Conservation (phyloP, 1,140 invertebrate species). For the Camponotus vicinus region DNA sequence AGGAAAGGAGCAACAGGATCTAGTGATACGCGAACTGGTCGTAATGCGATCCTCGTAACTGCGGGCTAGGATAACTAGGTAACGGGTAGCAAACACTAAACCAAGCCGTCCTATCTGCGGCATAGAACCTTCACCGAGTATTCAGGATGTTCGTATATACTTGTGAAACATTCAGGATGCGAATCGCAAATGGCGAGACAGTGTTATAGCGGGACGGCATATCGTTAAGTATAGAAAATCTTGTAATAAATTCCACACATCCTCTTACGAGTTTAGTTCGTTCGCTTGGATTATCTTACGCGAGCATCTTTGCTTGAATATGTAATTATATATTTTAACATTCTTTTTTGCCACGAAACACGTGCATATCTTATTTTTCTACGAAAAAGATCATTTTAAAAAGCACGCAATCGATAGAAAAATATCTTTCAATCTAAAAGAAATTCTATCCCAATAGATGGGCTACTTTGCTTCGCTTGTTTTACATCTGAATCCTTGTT, state of each 20-base stretch:
- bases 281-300: conserved; percentile 6
- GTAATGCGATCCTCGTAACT: conserved; percentile 82
- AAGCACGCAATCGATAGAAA: neutral
- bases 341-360: neutral
- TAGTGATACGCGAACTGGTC: conserved; percentile 77
- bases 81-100: conserved; percentile 83
- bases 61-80: conserved; percentile 82
- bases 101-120: conserved; percentile 70
- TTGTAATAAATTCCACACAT: conserved; percentile 42
- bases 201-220: conserved; percentile 64
- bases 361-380: neutral
- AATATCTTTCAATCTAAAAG: neutral
- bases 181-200: conserved; percentile 25
- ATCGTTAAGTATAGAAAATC: conserved; percentile 3
- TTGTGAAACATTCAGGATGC: conserved; percentile 42
- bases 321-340: neutral
- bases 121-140: conserved; percentile 69
- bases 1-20: conserved; percentile 72
- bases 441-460: conserved; percentile 41
- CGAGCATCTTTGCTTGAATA: neutral
- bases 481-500: conserved; percentile 12
- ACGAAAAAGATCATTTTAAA: neutral
- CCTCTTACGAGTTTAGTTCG: neutral
- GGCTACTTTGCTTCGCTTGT: conserved; percentile 41
- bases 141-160: conserved; percentile 63